Percentiles rank a stretch among this genome's conserved stretches.
Evolutionary conservation across 92 coral and sea anemone species (phyloP).

Genomic region (Parazoanthus darwini): DNA sequence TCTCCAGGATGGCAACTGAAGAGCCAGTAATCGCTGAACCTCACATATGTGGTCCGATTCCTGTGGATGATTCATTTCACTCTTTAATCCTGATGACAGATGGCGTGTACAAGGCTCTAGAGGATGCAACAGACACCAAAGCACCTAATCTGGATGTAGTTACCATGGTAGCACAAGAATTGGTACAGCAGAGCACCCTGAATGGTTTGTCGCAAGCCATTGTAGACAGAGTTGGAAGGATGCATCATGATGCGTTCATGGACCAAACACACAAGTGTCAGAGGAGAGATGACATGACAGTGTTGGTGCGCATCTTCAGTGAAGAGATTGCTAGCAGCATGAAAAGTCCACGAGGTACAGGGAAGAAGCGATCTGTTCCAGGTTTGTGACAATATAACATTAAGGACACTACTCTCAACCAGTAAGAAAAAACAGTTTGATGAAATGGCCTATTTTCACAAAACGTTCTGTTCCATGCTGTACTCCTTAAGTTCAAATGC

Average conservation of each 20-base stretch:
- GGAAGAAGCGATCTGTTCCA: conserved; percentile 50
- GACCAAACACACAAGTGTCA: conserved; percentile 77
- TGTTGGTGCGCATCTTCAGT: conserved; percentile 76
- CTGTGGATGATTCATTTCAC: conserved; percentile 82
- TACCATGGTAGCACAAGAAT: conserved; percentile 72
- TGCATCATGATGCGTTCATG: conserved; percentile 94
- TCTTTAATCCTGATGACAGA: conserved; percentile 94
- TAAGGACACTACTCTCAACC: too few relatives aligned
- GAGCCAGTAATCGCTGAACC: conserved; percentile 99
- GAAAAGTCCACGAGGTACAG: conserved; percentile 81
- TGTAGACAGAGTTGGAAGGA: conserved; percentile 88
- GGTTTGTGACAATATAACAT: conserved; percentile 40
- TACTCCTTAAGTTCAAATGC: too few relatives aligned
- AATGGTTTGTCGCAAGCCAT: conserved; percentile 98
- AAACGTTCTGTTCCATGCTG: too few relatives aligned
- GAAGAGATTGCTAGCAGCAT: conserved; percentile 74
- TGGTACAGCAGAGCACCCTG: conserved; percentile 80
- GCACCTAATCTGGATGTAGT: conserved; percentile 82
- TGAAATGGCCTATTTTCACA: too few relatives aligned
- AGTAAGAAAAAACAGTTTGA: too few relatives aligned
- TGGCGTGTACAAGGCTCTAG: conserved; percentile 87
- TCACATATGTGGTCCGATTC: conserved; percentile 80
- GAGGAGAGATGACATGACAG: conserved; percentile 94
- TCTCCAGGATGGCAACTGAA: conserved; percentile 72
- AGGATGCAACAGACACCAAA: conserved; percentile 76